These are phyloP conservation scores for Ianthella basta DNA, from an alignment of 37 sponge, comb jelly and placozoan species.

Conservation along the genomic window DNA sequence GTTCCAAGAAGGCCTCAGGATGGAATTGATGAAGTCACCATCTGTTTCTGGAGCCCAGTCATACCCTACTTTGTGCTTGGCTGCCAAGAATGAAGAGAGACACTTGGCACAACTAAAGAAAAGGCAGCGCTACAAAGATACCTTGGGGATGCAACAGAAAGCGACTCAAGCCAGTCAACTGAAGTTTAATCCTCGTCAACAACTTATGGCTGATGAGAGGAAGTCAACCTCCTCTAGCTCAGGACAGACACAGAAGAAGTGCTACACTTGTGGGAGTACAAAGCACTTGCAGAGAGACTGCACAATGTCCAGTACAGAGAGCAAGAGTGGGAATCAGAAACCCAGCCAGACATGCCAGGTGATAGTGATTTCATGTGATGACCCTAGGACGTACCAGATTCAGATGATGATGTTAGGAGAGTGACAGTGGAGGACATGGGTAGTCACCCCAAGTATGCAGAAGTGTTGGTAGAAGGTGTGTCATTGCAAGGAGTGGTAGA, in stretches of 20 bases:
- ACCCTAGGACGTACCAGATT: background rate
- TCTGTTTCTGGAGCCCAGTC: conserved; percentile 52
- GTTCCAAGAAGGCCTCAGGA: conserved; percentile 45
- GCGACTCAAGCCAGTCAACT: background rate
- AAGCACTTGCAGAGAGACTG: conserved; percentile 42
- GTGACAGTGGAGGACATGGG: conserved; percentile 35
- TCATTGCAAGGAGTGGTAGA: conserved; percentile 42
- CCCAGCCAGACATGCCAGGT: too few species aligned
- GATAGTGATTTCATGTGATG: too few species aligned
- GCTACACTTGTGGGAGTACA: conserved; percentile 43
- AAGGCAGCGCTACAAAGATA: conserved; percentile 6
- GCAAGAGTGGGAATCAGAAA: background rate
- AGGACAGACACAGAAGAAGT: background rate
- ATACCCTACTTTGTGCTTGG: conserved; percentile 42
- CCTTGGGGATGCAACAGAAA: background rate
- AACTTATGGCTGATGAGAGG: too few species aligned
- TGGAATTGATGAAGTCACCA: conserved; percentile 34
- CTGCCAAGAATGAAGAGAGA: conserved; percentile 50
- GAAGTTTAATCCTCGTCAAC: too few species aligned
- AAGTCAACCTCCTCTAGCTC: too few species aligned
- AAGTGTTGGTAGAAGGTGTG: conserved; percentile 41
- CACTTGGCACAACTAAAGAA: conserved; percentile 32
- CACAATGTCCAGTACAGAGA: background rate
- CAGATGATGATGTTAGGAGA: background rate
- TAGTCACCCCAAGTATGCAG: conserved; percentile 26